Evolutionary conservation across 2,888 invertebrate species (phyloP).

Genomic region (Eupithecia centaureata): DNA sequence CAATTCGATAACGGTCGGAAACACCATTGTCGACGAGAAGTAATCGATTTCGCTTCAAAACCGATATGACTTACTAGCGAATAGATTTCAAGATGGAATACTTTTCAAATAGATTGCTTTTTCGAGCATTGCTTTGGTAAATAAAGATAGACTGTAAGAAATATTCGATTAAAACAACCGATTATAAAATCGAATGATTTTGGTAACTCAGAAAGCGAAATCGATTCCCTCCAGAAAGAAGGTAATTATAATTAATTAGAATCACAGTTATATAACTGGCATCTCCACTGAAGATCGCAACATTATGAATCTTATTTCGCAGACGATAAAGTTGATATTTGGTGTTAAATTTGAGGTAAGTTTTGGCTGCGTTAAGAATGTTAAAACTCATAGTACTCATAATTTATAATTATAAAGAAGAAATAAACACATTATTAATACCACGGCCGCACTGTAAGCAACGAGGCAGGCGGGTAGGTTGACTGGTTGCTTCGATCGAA

Average conservation of each 20-base stretch:
- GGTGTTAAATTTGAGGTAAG: constrained; percentile 23
- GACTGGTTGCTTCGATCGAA: neutral
- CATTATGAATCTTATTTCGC: constrained; percentile 19
- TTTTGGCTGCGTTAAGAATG: neutral
- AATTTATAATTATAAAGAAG: neutral
- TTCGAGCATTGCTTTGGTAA: constrained; percentile 7
- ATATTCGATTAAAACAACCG: constrained; percentile 17
- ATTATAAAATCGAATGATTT: constrained; percentile 29
- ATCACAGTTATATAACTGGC: constrained; percentile 37
- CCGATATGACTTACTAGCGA: constrained; percentile 21
- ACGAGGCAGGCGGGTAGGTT: neutral
- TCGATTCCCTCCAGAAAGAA: constrained; percentile 36
- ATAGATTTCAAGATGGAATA: neutral
- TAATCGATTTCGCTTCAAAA: constrained; percentile 39
- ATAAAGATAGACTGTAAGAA: constrained; percentile 13
- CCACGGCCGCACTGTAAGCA: neutral
- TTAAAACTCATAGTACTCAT: neutral
- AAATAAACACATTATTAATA: neutral
- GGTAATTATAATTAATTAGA: constrained; percentile 39
- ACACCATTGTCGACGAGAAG: constrained; percentile 42
- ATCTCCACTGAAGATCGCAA: constrained; percentile 35
- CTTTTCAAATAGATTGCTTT: neutral
- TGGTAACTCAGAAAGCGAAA: constrained; percentile 40
- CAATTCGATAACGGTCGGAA: constrained; percentile 42
- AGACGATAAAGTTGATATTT: constrained; percentile 24